Evolutionary conservation across 2,888 invertebrate species (phyloP), one percentile per base, ranked within the genome.

Genomic region (Diaperis boleti): DNA sequence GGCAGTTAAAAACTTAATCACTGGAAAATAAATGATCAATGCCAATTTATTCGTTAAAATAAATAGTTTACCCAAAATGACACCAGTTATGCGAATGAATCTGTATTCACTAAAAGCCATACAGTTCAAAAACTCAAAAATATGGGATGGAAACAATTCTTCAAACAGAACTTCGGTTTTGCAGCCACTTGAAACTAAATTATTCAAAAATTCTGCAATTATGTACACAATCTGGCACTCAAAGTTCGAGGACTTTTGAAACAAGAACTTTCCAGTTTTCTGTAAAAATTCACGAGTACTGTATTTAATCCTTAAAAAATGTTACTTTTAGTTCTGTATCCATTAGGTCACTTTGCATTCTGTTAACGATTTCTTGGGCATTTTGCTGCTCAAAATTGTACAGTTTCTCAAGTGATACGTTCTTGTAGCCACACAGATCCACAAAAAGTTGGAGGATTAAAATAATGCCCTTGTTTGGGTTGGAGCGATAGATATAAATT

Each of bases 361-460:
- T 22, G 3, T 52, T 8, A 1, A 52, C 39, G 10, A 33, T 2
- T 20, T 18, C 11, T 15, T 42, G 10, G 1, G 39, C 20, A 14
- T 52, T 54, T 17, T 29, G 8, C 13, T 29, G 14, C 10, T 42
- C 42, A 42, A 41, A 54, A 17, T 42, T 41, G 42, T 54, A 54
- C 41, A 54, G 5, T 15, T 15, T 29, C 1, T 5, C 29, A 29
- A 54, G 1, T 3, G 42, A 41, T 7, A 54, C 7, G 2, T 54
- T 54, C 31, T 54, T 54, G 6, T 42, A 54, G 1, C 54, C 54
- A 42, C 29, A 15, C n/a, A 54, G 11, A 11, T 54, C 54, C 1
- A 54, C 54, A 29, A 22, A 42, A 8, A 54, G 41, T 29, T 54
- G 54, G 10, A 54, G 54, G 31, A 54, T 54, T 4, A 10, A 17